phyloP scores from a whole-genome alignment of 2,113 vertebrate genomes.

The Oryzias javanicus region DNA sequence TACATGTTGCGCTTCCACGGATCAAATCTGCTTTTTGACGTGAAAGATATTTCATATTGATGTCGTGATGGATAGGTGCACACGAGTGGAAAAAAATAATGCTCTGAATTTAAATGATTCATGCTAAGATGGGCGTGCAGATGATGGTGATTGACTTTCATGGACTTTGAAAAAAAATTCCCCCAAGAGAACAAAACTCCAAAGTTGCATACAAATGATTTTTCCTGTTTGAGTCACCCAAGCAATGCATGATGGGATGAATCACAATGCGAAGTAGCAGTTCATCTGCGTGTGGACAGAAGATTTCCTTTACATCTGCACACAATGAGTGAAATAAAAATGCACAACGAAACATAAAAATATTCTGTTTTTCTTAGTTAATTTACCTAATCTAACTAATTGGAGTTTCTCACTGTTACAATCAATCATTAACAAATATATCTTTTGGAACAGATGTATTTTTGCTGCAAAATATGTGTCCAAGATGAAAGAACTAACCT shows the following conservation, averaged over 20 bases:
- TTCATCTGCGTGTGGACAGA: slow-evolving; percentile 16
- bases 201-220: slow-evolving; percentile 6
- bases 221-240: slow-evolving; percentile 24
- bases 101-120: neutral
- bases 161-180: neutral
- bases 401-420: too few relatives aligned
- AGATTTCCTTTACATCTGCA: slow-evolving; percentile 24
- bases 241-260: slow-evolving; percentile 21
- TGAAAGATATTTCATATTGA: too few relatives aligned
- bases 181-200: neutral
- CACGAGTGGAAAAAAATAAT: neutral
- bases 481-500: slow-evolving; percentile 37
- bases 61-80: too few relatives aligned
- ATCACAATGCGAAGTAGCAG: slow-evolving; percentile 20
- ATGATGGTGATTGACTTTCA: slow-evolving; percentile 24
- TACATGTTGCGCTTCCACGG: too few relatives aligned
- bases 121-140: neutral
- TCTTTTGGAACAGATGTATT: too few relatives aligned
- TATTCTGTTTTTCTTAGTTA: too few relatives aligned
- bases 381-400: too few relatives aligned
- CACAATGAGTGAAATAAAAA: slow-evolving; percentile 50
- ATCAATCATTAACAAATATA: too few relatives aligned
- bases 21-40: too few relatives aligned
- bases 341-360: too few relatives aligned
- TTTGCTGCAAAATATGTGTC: slow-evolving; percentile 39